Evolutionary conservation across 2,797 vertebrate genomes (phyloP).

Genomic region (Sternarchorhynchus goeldii): DNA sequence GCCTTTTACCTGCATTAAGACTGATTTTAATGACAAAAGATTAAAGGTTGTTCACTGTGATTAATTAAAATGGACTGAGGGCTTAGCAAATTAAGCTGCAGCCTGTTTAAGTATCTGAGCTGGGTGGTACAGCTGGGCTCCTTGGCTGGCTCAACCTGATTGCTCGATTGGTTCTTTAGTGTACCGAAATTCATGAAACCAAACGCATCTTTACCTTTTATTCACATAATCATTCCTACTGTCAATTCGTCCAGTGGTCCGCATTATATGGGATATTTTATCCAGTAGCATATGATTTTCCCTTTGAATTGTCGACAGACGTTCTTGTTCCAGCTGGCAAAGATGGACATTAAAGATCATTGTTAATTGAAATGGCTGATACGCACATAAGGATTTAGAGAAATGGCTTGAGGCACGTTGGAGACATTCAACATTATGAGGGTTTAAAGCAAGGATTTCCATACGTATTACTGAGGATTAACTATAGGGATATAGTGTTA

Average conservation of each 20-base stretch:
- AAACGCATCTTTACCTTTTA: conserved; percentile 70
- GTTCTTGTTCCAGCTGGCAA: conserved; percentile 73
- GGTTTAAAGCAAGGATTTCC: neutral
- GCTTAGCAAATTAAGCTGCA: too few relatives aligned
- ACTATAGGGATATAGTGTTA: too few relatives aligned
- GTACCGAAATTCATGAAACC: too few relatives aligned
- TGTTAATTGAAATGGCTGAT: conserved; percentile 4
- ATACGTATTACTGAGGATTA: neutral
- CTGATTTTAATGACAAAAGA: conserved; percentile 52
- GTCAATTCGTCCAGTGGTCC: conserved; percentile 66
- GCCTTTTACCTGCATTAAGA: conserved; percentile 67
- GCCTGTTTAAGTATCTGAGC: too few relatives aligned
- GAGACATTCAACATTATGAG: neutral
- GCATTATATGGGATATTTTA: conserved; percentile 75
- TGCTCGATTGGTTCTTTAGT: too few relatives aligned
- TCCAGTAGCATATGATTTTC: conserved; percentile 76
- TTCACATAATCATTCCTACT: conserved; percentile 67
- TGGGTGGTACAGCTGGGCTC: too few relatives aligned
- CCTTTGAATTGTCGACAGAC: conserved; percentile 65
- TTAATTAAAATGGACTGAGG: too few relatives aligned
- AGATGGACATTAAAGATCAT: neutral
- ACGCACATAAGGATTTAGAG: neutral
- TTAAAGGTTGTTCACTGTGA: neutral
- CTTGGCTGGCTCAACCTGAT: too few relatives aligned
- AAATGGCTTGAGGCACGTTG: neutral